A percentile compares a stretch with the other conserved stretches of the same genome.
phyloP scores from a whole-genome alignment of 2,113 vertebrate species.

The Psilopogon haemacephalus region DNA sequence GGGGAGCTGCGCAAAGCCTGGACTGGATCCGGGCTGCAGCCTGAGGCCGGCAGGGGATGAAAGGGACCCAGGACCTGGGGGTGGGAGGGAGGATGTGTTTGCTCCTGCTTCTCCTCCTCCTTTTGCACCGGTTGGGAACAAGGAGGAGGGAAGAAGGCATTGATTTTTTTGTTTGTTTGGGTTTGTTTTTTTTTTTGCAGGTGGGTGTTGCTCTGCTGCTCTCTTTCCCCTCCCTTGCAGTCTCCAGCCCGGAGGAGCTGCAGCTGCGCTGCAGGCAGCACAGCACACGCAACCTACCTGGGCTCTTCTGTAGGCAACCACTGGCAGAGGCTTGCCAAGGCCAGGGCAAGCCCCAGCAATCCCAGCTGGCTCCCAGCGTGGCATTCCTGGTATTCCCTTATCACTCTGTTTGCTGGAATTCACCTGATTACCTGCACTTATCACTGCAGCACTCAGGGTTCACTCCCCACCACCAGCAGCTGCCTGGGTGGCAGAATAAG shows the following conservation, averaged over 20 bases:
- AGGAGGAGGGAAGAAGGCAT: neutral
- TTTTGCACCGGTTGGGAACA: neutral
- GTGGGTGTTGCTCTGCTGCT: neutral
- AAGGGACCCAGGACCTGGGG: no score
- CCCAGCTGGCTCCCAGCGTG: accelerated
- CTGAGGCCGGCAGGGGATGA: neutral
- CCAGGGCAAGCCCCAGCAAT: accelerated
- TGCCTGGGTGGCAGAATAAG: neutral
- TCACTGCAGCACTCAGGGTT: neutral
- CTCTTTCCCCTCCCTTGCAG: neutral
- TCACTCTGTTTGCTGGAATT: neutral
- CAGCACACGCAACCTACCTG: neutral
- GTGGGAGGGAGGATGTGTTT: neutral
- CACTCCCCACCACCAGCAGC: neutral
- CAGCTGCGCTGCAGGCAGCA: neutral
- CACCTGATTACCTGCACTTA: neutral
- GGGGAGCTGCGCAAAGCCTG: conserved; percentile 75
- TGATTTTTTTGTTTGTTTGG: neutral
- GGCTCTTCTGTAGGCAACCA: neutral
- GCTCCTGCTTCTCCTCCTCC: neutral
- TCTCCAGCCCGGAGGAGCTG: neutral
- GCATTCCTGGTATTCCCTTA: neutral
- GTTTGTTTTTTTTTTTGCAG: neutral
- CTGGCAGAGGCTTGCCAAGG: neutral
- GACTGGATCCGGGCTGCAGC: conserved; percentile 70